These are phyloP conservation scores for Mythimna albipuncta DNA, from an alignment of 2,888 invertebrate genomes.

Conservation along the genomic window DNA sequence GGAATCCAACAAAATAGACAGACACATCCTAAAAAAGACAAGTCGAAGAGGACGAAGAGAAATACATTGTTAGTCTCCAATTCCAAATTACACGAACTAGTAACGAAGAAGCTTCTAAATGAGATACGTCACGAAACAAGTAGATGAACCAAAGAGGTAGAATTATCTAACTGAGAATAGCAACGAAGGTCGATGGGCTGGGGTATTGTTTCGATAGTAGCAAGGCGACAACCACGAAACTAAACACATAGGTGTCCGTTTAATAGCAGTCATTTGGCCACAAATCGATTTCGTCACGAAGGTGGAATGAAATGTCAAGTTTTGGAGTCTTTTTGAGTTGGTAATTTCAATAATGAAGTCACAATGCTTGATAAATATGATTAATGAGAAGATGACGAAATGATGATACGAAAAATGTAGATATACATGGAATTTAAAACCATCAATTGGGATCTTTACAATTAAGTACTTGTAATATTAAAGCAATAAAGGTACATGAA, in stretches of 20 bases:
- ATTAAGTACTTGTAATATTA: background rate
- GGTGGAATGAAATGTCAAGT: slow-evolving; percentile 13
- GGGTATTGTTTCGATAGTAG: slow-evolving; percentile 43
- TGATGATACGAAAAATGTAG: background rate
- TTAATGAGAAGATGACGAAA: background rate
- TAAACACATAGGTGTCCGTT: slow-evolving; percentile 37
- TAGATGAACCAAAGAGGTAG: slow-evolving; percentile 45
- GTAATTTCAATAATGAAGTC: background rate
- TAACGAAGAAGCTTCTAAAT: slow-evolving; percentile 6
- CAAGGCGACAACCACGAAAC: slow-evolving; percentile 36
- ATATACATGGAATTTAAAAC: background rate
- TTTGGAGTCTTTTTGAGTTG: slow-evolving; percentile 1
- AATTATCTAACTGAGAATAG: slow-evolving; percentile 47
- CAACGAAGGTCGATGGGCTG: slow-evolving; percentile 48
- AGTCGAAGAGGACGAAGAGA: background rate
- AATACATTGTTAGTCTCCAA: background rate
- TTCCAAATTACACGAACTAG: slow-evolving; percentile 8
- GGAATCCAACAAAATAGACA: background rate
- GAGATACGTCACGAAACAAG: slow-evolving; percentile 30
- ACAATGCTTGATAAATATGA: background rate
- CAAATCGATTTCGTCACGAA: slow-evolving; percentile 57
- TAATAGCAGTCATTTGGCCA: slow-evolving; percentile 52
- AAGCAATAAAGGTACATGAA: background rate
- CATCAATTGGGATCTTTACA: background rate
- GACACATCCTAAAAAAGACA: background rate